Evolutionary conservation across 2,888 invertebrate genomes (phyloP), one percentile per base, ranked within the genome.

Genomic region (Cephus rjabovi): DNA sequence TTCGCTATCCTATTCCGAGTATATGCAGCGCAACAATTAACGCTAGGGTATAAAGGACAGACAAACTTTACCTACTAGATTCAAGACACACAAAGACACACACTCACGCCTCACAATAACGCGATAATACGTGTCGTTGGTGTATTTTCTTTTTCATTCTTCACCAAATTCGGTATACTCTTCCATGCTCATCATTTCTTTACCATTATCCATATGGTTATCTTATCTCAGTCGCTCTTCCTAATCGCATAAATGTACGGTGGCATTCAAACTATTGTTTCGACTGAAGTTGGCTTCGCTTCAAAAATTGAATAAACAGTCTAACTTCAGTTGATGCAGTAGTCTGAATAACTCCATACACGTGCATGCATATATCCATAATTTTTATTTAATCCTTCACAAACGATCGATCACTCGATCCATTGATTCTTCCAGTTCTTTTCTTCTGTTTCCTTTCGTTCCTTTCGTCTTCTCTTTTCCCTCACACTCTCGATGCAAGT

Each of bases 1-100:
- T 77, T 76, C 91, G 81, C 87, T 90, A 81, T 87, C 89, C 84
- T 91, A 91, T 86, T 87, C 90, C 82, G 91, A 91, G 83, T 90
- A 91, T 81, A 86, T 89, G 84, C 90, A 91, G 86, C 90, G 90
- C 86, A 89, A 90, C 85, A 88, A 90, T 86, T 89, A 81, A 73
- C 68, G 56, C 40, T 31, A 56, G 56, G 23, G 2, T 15, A 23
- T 9, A 56, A 23, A 56, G 23, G 15, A 56, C 56, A 56, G 56
- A 40, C 40, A 56, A 23, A 56, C 56, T 23, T 56, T 23, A 56
- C 23, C 56, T 9, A 56, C 56, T 23, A 56, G 56, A 56, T 56
- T 56, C 56, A 56, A 56, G 9, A 23, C 23, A 56, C 56, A 56
- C 56, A 56, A 15, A 56, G 23, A 56, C 40, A 40, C 56, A 56